Percentiles rank a stretch among this genome's conserved stretches.
Conservation (phyloP, 2,113 vertebrate species). For the Scopus umbretta region DNA sequence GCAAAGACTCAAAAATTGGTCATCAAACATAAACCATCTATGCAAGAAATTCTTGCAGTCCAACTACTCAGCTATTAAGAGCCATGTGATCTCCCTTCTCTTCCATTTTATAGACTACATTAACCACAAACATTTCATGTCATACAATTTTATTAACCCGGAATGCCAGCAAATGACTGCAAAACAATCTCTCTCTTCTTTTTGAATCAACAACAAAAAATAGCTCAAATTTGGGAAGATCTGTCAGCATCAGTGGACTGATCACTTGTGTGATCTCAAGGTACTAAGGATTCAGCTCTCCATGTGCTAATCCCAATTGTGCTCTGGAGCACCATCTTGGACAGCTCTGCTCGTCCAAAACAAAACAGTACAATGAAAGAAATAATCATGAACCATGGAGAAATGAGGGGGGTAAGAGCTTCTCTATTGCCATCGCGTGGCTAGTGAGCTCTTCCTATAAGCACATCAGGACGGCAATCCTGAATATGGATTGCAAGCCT, state of each 20-base stretch:
- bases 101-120: not conserved
- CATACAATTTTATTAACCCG: not conserved
- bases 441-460: not conserved
- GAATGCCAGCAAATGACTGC: not conserved
- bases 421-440: not conserved
- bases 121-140: not conserved
- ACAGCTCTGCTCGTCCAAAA: not conserved
- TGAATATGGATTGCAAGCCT: not conserved
- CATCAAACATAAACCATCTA: not conserved
- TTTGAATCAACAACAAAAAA: not conserved
- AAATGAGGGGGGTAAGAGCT: not conserved
- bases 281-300: not conserved
- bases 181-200: not conserved
- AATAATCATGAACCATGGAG: not conserved
- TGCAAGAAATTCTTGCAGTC: not conserved
- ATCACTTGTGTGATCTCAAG: not conserved
- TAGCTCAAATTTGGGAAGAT: not conserved
- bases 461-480: accelerated
- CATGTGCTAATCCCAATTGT: accelerated
- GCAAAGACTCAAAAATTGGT: not conserved
- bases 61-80: not conserved
- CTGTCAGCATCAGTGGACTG: not conserved
- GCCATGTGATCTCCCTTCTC: not conserved
- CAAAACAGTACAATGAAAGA: not conserved
- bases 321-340: not conserved